A percentile compares a stretch with the other conserved stretches of the same genome.
Evolutionary conservation across 2,113 vertebrate species (phyloP).

Genomic region (Bubo bubo): DNA sequence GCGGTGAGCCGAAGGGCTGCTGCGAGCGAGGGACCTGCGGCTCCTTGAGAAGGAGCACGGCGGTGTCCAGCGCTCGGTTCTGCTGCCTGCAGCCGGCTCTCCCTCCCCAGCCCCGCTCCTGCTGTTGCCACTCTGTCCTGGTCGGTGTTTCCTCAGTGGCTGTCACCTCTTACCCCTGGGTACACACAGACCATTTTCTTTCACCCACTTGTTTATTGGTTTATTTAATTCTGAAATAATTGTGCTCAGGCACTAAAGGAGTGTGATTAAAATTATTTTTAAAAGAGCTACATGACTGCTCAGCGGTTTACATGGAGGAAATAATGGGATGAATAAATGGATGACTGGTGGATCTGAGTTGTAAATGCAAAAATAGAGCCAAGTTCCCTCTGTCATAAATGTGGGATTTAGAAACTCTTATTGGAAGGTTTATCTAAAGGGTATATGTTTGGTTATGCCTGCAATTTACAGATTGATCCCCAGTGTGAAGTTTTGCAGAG

Average conservation of each 20-base stretch:
- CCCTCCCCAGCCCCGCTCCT: not conserved
- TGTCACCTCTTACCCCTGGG: not conserved
- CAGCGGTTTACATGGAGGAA: not conserved
- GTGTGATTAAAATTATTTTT: not conserved
- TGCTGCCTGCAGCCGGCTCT: not conserved
- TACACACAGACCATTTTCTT: not conserved
- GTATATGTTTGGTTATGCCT: not conserved
- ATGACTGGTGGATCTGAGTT: not conserved
- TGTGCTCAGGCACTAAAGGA: not conserved
- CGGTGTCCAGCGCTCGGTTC: fast-evolving
- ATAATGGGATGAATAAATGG: not conserved
- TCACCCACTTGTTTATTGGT: not conserved
- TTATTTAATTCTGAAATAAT: not conserved
- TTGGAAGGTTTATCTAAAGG: not conserved
- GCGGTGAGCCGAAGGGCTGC: no score
- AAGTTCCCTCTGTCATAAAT: not conserved
- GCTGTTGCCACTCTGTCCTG: fast-evolving
- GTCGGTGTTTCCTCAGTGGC: not conserved
- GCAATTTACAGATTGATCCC: not conserved
- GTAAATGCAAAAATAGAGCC: not conserved
- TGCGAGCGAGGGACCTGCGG: no score
- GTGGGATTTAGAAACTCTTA: not conserved
- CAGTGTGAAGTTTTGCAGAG: not conserved
- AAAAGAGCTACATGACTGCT: not conserved
- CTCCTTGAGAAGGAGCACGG: no score